Conservation (phyloP, 2,888 invertebrate genomes). For the Thyatira batis region DNA sequence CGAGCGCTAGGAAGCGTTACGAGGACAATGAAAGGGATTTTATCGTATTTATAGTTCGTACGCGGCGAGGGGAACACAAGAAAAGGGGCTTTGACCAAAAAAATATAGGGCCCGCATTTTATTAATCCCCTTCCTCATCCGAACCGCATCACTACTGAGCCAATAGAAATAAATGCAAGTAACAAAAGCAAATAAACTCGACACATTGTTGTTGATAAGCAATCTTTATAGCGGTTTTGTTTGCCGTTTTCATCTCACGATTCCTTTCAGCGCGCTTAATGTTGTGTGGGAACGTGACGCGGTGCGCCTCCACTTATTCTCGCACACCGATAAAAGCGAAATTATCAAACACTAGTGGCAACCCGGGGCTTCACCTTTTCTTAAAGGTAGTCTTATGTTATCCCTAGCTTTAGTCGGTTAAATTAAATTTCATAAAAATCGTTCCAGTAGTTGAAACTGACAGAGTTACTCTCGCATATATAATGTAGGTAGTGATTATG, state of each 20-base stretch:
- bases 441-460: too few relatives aligned
- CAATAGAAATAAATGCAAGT: neutral
- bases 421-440: too few relatives aligned
- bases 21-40: neutral
- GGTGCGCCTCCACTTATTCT: too few relatives aligned
- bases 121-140: neutral
- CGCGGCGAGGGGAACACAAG: neutral
- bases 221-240: neutral
- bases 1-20: neutral
- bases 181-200: neutral
- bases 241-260: neutral
- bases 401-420: too few relatives aligned
- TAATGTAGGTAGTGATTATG: too few relatives aligned
- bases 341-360: neutral
- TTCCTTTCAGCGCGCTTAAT: neutral
- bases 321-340: neutral
- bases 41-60: neutral
- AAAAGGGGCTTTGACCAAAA: neutral
- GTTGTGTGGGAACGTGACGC: neutral
- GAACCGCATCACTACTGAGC: neutral
- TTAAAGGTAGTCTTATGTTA: too few relatives aligned
- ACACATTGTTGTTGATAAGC: neutral
- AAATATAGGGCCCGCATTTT: neutral
- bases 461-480: too few relatives aligned
- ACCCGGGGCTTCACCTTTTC: too few relatives aligned